Percentiles rank a stretch among this genome's conserved stretches.
phyloP scores from a whole-genome alignment of 2,797 vertebrate genomes.

The Myotis pilosus region DNA sequence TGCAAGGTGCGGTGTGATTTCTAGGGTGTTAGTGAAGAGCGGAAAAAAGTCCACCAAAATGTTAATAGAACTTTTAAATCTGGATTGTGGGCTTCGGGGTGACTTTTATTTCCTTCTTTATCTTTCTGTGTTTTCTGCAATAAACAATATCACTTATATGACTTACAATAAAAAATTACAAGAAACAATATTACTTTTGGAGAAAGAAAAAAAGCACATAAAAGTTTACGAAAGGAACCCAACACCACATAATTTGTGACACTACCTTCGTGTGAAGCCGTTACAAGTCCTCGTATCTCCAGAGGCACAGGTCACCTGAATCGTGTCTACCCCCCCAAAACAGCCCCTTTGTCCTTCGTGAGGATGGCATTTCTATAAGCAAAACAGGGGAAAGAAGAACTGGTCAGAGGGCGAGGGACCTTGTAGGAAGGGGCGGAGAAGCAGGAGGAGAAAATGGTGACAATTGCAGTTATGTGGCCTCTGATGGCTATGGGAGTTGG shows the following conservation, averaged over 20 bases:
- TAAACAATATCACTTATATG: conserved; percentile 52
- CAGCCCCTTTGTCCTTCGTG: neutral
- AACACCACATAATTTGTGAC: neutral
- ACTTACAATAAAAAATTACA: conserved; percentile 58
- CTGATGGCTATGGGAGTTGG: accelerated
- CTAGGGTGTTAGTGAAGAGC: neutral
- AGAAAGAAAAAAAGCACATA: neutral
- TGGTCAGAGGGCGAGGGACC: neutral
- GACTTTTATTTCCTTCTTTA: conserved; percentile 49
- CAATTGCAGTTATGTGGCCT: neutral
- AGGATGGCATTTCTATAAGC: neutral
- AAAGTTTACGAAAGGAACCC: conserved; percentile 30
- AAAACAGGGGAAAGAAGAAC: neutral
- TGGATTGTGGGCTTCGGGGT: neutral
- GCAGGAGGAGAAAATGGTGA: accelerated
- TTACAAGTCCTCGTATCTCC: neutral
- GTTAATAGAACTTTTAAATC: conserved; percentile 29
- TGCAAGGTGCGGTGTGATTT: neutral
- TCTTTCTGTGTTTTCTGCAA: conserved; percentile 10
- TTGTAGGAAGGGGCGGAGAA: neutral
- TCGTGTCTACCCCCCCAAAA: neutral
- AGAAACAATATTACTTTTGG: conserved; percentile 56
- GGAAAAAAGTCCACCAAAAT: neutral
- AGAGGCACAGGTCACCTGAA: neutral
- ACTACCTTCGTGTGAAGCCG: neutral